These are phyloP conservation scores for Tiliacea aurago DNA, from an alignment of 2,888 invertebrate species.

Conservation along the genomic window DNA sequence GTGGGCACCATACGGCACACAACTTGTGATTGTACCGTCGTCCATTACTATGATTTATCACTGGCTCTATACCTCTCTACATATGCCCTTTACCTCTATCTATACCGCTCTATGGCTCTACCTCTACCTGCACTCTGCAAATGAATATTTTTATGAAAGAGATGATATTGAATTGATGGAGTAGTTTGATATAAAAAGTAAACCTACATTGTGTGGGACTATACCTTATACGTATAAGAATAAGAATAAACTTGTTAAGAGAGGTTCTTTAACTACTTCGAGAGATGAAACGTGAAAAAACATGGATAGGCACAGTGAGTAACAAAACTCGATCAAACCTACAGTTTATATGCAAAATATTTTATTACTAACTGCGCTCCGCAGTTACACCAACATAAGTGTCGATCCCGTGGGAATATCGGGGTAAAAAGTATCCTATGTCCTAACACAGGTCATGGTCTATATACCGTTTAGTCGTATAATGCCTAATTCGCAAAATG, in stretches of 20 bases:
- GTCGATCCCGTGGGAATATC: too few relatives aligned
- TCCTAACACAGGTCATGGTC: too few relatives aligned
- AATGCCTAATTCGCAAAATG: too few relatives aligned
- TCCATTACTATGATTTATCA: conserved; percentile 73
- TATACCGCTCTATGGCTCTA: conserved; percentile 2
- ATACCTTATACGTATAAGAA: too few relatives aligned
- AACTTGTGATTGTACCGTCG: conserved; percentile 68
- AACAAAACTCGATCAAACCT: too few relatives aligned
- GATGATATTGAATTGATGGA: conserved; percentile 35
- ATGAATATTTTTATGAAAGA: conserved; percentile 32
- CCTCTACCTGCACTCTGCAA: conserved; percentile 40
- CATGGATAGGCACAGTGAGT: background rate
- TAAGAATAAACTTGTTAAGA: background rate
- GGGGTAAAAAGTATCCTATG: too few relatives aligned
- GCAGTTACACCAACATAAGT: too few relatives aligned
- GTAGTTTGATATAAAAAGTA: conserved; percentile 21
- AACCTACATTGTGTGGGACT: background rate
- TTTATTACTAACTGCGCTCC: too few relatives aligned
- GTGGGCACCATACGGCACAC: conserved; percentile 43
- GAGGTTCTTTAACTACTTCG: too few relatives aligned
- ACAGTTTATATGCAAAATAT: too few relatives aligned
- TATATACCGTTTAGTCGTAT: too few relatives aligned
- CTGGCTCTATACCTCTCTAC: conserved; percentile 33
- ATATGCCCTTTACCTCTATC: conserved; percentile 14
- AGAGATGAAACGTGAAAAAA: background rate